phyloP scores from a whole-genome alignment of 2,888 invertebrate genomes.

The Heteromyza rotundicornis region DNA sequence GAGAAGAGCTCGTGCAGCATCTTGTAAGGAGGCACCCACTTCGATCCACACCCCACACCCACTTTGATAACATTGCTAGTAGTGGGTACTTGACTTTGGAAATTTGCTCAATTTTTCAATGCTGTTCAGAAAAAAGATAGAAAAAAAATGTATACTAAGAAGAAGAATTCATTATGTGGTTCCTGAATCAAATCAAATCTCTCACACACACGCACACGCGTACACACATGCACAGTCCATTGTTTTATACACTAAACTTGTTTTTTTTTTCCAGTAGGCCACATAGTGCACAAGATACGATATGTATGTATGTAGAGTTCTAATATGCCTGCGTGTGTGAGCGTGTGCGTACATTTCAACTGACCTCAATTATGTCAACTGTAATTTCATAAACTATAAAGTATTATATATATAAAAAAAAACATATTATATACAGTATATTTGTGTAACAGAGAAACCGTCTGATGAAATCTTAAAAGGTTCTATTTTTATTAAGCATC shows the following conservation, averaged over 20 bases:
- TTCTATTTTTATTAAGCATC: background rate
- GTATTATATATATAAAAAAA: background rate
- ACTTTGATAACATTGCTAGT: no score
- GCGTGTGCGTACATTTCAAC: constrained; percentile 31
- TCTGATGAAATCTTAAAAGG: background rate
- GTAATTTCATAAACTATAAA: constrained; percentile 32
- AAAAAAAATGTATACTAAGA: no score
- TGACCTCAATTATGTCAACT: constrained; percentile 55
- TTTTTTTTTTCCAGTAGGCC: no score
- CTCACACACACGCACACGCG: no score
- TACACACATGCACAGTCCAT: no score
- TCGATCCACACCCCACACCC: no score
- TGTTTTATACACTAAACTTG: no score
- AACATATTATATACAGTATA: no score
- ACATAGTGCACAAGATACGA: background rate
- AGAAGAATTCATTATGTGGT: background rate
- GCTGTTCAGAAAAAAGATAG: no score
- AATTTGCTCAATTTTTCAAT: background rate
- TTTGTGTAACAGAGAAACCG: constrained; percentile 1
- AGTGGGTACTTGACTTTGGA: background rate
- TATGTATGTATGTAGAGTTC: background rate
- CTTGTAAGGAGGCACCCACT: constrained; percentile 67
- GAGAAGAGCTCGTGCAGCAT: constrained; percentile 90
- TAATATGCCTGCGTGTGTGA: constrained; percentile 31
- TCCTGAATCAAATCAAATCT: background rate